These are phyloP conservation scores for Tetranychus truncatus DNA, from an alignment of 2,888 invertebrate species.

Conservation along the genomic window DNA sequence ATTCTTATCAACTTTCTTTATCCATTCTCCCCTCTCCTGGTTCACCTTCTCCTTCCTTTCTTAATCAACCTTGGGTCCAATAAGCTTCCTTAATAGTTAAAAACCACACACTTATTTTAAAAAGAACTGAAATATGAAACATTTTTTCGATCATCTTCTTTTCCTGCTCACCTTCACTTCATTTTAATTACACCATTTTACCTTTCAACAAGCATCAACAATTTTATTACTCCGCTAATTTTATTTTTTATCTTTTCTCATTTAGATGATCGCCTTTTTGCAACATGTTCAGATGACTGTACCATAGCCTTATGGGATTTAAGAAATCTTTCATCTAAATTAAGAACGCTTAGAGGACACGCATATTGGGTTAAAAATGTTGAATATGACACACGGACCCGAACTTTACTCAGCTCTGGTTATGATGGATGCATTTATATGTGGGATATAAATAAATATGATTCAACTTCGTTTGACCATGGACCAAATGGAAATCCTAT, in stretches of 20 bases:
- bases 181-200: background rate
- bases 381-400: conserved; percentile 66
- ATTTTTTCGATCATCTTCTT: background rate
- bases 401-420: conserved; percentile 68
- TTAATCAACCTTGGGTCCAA: background rate
- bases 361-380: conserved; percentile 93
- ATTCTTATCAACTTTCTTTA: background rate
- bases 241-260: conserved; percentile 42
- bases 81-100: background rate
- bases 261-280: conserved; percentile 62
- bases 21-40: conserved; percentile 3
- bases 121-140: no score
- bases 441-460: conserved; percentile 60
- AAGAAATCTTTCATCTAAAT: conserved; percentile 56
- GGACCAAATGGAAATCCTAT: background rate
- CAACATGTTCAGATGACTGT: conserved; percentile 81
- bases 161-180: conserved; percentile 2
- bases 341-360: conserved; percentile 62
- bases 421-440: conserved; percentile 81
- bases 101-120: background rate
- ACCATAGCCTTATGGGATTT: conserved; percentile 84
- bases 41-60: background rate
- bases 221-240: background rate
- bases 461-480: background rate
- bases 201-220: conserved; percentile 14